Evolutionary conservation across 2,888 invertebrate species (phyloP).

Genomic region (Eurytoma adleriae): DNA sequence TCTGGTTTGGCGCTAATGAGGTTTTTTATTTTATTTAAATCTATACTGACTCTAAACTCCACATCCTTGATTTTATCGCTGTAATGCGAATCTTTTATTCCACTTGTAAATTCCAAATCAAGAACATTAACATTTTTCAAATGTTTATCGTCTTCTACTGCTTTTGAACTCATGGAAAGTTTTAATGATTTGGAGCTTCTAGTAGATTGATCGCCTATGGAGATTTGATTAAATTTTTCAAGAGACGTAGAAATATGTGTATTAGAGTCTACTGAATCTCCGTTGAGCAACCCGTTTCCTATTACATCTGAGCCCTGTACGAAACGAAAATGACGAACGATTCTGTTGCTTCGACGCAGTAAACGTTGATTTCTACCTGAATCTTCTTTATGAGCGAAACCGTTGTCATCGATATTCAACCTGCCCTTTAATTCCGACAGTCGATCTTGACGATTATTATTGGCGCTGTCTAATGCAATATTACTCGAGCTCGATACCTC

Average conservation of each 20-base stretch:
- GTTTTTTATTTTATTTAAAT: constrained; percentile 66
- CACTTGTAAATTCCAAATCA: constrained; percentile 33
- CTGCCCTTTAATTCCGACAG: constrained; percentile 19
- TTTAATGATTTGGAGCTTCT: constrained; percentile 33
- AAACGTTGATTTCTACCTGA: constrained; percentile 28
- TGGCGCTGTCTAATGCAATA: constrained; percentile 34
- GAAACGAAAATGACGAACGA: constrained; percentile 50
- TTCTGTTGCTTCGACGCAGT: constrained; percentile 41
- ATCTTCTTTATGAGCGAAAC: constrained; percentile 24
- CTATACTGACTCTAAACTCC: constrained; percentile 68
- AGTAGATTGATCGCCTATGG: constrained; percentile 5
- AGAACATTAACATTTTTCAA: constrained; percentile 52
- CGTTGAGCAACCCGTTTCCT: constrained; percentile 29
- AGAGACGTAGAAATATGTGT: constrained; percentile 13
- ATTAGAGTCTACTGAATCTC: constrained; percentile 34
- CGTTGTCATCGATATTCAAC: constrained; percentile 32
- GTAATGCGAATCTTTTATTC: constrained; percentile 22
- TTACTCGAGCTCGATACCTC: constrained; percentile 52
- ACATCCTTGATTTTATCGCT: constrained; percentile 17
- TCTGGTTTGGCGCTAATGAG: constrained; percentile 63
- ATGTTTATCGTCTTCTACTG: constrained; percentile 48
- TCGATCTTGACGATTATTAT: constrained; percentile 13
- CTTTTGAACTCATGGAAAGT: constrained; percentile 6
- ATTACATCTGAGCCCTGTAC: constrained; percentile 26
- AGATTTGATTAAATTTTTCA: constrained; percentile 32